Conservation (phyloP, 2,113 vertebrate genomes). For the Suricata suricatta region DNA sequence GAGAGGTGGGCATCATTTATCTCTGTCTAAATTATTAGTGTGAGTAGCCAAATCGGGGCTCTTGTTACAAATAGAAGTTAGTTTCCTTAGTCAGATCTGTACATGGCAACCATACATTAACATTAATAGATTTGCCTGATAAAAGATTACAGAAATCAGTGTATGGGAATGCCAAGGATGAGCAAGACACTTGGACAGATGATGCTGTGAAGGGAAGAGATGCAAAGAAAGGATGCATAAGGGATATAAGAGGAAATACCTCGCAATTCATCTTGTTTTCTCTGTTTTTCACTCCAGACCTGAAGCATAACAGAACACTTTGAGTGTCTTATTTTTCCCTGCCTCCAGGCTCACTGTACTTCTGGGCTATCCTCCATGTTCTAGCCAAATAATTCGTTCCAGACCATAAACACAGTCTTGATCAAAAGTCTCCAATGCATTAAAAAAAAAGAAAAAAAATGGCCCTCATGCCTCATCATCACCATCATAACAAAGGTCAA, state of each 20-base stretch:
- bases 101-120: neutral
- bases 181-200: neutral
- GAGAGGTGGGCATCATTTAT: constrained; percentile 9
- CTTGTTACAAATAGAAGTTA: constrained; percentile 21
- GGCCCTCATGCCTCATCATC: neutral
- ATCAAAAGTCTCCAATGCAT: neutral
- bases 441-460: neutral
- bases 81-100: neutral
- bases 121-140: neutral
- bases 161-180: neutral
- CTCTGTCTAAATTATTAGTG: constrained; percentile 26
- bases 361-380: neutral
- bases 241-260: neutral
- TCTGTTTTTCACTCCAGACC: neutral
- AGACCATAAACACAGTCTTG: neutral
- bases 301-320: neutral
- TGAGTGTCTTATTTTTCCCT: neutral
- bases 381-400: neutral
- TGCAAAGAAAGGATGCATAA: neutral
- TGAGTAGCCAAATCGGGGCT: constrained; percentile 33
- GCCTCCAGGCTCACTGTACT: neutral
- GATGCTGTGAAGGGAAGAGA: neutral
- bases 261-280: neutral
- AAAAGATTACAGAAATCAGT: constrained; percentile 33
- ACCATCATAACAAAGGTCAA: neutral